Percentiles rank a stretch among this genome's conserved stretches.
Conservation (phyloP, 2,888 invertebrate species). For the Oligia strigilis region DNA sequence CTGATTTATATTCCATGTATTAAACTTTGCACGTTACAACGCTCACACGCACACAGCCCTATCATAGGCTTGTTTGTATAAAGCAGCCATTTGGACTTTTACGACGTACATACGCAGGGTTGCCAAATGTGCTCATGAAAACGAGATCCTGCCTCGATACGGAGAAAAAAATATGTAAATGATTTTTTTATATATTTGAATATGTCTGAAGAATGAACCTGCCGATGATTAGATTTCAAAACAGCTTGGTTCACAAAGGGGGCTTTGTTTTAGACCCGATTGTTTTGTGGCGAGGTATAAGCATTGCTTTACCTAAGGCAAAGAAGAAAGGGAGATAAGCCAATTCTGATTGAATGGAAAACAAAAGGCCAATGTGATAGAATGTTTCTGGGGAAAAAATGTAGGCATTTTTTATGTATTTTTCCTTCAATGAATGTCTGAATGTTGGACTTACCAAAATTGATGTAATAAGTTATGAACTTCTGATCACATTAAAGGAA, state of each 20-base stretch:
- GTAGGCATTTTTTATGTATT: background rate
- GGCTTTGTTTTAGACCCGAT: constrained; percentile 12
- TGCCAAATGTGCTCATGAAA: constrained; percentile 85
- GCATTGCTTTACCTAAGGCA: background rate
- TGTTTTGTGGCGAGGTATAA: constrained; percentile 19
- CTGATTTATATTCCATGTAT: constrained; percentile 42
- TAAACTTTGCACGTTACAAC: constrained; percentile 43
- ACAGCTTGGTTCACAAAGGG: constrained; percentile 42
- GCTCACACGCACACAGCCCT: constrained; percentile 47
- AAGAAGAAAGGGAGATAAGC: background rate
- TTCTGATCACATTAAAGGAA: background rate
- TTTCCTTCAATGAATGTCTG: constrained; percentile 5
- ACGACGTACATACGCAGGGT: constrained; percentile 75
- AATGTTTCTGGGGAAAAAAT: background rate
- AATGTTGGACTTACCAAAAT: background rate
- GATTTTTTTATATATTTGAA: constrained; percentile 73
- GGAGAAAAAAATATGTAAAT: constrained; percentile 77
- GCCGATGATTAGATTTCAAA: constrained; percentile 69
- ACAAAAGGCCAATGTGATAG: background rate
- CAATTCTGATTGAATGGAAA: constrained; percentile 18
- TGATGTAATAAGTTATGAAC: background rate
- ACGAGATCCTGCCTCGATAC: constrained; percentile 77
- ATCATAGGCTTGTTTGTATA: constrained; percentile 74
- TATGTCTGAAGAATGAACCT: constrained; percentile 66
- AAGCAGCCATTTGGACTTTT: constrained; percentile 77